Conservation (phyloP, 2,797 vertebrate species). For the Vespertilio murinus region DNA sequence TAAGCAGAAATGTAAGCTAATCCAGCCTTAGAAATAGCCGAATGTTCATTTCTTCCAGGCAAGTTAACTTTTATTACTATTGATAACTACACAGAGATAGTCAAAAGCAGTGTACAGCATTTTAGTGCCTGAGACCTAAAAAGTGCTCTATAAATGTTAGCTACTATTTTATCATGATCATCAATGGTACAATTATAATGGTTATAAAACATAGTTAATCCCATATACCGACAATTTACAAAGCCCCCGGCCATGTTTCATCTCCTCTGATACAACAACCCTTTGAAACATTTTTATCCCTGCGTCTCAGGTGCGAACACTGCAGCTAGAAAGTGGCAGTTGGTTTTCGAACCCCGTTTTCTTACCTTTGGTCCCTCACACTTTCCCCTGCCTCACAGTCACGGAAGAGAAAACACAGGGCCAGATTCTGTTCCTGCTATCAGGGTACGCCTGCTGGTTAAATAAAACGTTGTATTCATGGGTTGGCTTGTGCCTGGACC, state of each 20-base stretch:
- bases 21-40: not conserved
- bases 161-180: not conserved
- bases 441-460: not conserved
- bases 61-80: not conserved
- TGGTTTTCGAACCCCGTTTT: not conserved
- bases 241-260: not conserved
- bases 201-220: not conserved
- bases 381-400: too few species aligned
- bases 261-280: not conserved
- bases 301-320: not conserved
- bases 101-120: not conserved
- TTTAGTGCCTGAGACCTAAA: not conserved
- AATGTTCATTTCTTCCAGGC: not conserved
- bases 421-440: not conserved
- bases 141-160: not conserved
- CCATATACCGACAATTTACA: not conserved
- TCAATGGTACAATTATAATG: not conserved
- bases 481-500: not conserved
- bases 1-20: constrained; percentile 56
- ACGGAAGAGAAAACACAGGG: not conserved
- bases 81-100: not conserved
- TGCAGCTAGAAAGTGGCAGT: not conserved
- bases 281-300: not conserved
- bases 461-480: not conserved
- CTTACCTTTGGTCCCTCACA: not conserved